phyloP scores from a whole-genome alignment of 2,888 invertebrate species.

The Acrobasis repandana region DNA sequence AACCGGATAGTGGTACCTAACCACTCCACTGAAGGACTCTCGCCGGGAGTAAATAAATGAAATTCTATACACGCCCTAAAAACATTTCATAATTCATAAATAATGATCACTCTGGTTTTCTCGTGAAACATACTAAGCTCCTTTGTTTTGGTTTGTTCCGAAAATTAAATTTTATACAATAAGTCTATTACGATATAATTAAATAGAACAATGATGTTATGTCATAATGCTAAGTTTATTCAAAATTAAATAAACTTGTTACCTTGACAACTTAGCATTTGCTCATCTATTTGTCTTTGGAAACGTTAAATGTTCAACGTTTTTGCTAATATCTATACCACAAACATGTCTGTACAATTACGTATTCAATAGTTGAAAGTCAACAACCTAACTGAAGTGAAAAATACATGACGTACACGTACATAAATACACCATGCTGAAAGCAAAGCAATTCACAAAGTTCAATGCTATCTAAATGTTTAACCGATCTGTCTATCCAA shows the following conservation, averaged over 20 bases:
- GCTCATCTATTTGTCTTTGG: not conserved
- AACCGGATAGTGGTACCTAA: constrained; percentile 28
- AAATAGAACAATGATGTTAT: not conserved
- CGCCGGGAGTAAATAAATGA: constrained; percentile 25
- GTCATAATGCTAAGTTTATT: not conserved
- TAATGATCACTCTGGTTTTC: constrained; percentile 11
- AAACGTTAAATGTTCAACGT: no score
- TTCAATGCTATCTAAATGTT: constrained; percentile 13
- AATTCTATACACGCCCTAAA: constrained; percentile 23
- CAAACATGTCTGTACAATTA: no score
- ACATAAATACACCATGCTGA: not conserved
- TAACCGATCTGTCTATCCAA: constrained; percentile 7
- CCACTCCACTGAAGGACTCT: constrained; percentile 8
- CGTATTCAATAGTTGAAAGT: not conserved
- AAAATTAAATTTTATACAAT: not conserved
- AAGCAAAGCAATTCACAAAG: constrained; percentile 11
- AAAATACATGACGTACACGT: not conserved
- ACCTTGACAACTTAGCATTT: constrained; percentile 1
- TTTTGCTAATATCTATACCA: no score
- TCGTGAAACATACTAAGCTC: constrained; percentile 5
- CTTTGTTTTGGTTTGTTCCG: constrained; percentile 1
- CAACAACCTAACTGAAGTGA: not conserved
- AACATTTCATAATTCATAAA: constrained; percentile 19
- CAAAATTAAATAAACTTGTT: not conserved
- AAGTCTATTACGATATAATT: not conserved